These are phyloP conservation scores for Cataglyphis altisquamis DNA, from an alignment of 2,888 invertebrate genomes.

Conservation along the genomic window DNA sequence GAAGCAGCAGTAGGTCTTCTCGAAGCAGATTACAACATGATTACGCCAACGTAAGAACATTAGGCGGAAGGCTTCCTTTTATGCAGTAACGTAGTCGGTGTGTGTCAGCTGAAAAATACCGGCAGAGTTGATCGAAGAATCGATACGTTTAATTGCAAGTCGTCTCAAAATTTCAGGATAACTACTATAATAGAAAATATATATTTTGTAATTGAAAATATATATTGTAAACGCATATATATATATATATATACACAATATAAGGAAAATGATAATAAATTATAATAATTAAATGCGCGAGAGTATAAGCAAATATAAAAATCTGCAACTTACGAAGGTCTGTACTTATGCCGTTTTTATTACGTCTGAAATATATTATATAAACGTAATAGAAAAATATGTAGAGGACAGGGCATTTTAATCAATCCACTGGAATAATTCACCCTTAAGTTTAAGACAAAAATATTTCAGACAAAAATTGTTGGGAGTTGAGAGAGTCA, in stretches of 20 bases:
- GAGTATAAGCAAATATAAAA: neutral
- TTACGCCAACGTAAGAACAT: constrained; percentile 80
- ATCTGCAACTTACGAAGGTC: neutral
- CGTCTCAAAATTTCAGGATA: neutral
- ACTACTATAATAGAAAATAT: neutral
- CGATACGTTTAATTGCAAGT: neutral
- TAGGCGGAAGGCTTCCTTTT: constrained; percentile 80
- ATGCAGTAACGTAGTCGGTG: constrained; percentile 22
- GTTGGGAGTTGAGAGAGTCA: too few species aligned
- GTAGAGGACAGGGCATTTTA: too few species aligned
- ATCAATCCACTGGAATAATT: too few species aligned
- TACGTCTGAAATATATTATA: neutral
- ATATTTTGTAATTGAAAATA: neutral
- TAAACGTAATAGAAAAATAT: neutral
- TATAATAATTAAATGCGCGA: neutral
- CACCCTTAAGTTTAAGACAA: too few species aligned
- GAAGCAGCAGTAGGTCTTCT: constrained; percentile 79
- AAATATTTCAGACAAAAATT: too few species aligned
- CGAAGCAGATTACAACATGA: constrained; percentile 79
- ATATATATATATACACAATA: neutral
- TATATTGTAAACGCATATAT: too few species aligned
- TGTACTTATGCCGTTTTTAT: neutral
- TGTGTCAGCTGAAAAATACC: constrained; percentile 24
- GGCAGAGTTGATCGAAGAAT: constrained; percentile 26
- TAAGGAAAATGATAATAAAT: neutral